Conservation (phyloP, 1,140 invertebrate species). For the Copidosoma floridanum region DNA sequence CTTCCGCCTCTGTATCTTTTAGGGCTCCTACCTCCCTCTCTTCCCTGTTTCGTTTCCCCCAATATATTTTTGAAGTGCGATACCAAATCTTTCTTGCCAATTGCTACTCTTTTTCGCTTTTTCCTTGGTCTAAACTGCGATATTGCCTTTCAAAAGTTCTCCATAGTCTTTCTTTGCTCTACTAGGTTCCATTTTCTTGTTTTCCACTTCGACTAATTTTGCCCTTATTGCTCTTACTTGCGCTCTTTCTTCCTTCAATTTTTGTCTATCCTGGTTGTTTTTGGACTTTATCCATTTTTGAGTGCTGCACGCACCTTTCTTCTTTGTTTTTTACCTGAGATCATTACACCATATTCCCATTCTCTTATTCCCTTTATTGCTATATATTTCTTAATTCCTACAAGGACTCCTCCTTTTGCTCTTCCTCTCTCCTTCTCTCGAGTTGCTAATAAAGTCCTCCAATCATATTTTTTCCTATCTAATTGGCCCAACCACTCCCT, state of each 20-base stretch:
- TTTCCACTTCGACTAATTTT: not conserved
- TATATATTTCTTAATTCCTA: slow-evolving; percentile 9
- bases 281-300: too few species aligned
- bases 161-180: too few species aligned
- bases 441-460: not conserved
- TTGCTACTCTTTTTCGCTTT: not conserved
- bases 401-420: slow-evolving; percentile 13
- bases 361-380: not conserved
- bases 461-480: slow-evolving; percentile 9
- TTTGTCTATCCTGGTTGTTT: not conserved
- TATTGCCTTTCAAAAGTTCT: not conserved
- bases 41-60: too few species aligned
- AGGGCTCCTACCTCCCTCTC: too few species aligned
- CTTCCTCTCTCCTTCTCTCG: slow-evolving; percentile 9
- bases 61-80: too few species aligned
- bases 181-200: too few species aligned
- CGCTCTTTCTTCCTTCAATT: not conserved
- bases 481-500: not conserved
- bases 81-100: too few species aligned
- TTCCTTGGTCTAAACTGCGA: not conserved
- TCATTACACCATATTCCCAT: slow-evolving; percentile 12
- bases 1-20: too few species aligned
- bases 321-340: not conserved
- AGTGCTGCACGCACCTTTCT: not conserved
- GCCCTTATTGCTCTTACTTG: not conserved